Evolutionary conservation across 2,888 invertebrate genomes (phyloP).

Genomic region (Lumbricus terrestris): DNA sequence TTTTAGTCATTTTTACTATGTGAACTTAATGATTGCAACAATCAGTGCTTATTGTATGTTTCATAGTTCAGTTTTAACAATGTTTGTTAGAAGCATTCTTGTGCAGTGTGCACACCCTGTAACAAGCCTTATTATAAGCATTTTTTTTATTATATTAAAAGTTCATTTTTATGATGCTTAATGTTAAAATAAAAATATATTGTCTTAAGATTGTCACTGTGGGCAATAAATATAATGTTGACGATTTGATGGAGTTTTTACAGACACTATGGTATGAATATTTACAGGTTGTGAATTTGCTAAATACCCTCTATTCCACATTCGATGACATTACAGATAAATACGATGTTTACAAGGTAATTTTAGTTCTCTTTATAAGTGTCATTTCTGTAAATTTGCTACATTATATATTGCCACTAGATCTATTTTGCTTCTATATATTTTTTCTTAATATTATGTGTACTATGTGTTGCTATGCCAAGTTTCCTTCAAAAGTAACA

Average conservation of each 20-base stretch:
- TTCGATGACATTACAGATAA: conserved; percentile 8
- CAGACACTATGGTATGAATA: not conserved
- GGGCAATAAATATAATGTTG: too few relatives aligned
- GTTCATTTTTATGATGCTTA: too few relatives aligned
- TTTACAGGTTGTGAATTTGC: conserved; percentile 13
- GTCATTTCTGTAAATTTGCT: not conserved
- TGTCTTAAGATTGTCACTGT: not conserved
- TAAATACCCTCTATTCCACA: not conserved
- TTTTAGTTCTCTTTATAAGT: not conserved
- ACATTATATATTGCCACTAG: not conserved
- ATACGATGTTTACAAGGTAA: conserved; percentile 10
- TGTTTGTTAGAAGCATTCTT: too few relatives aligned
- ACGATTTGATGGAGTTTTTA: not conserved
- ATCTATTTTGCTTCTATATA: too few relatives aligned
- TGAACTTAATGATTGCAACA: not conserved
- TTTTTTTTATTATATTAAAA: too few relatives aligned
- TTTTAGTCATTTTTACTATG: not conserved
- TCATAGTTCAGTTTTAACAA: not conserved
- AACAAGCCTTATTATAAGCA: too few relatives aligned
- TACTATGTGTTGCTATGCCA: too few relatives aligned
- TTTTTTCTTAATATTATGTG: too few relatives aligned
- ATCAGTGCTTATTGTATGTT: too few relatives aligned
- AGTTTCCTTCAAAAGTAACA: too few relatives aligned
- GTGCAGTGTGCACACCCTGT: too few relatives aligned
- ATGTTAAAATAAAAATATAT: too few relatives aligned